phyloP scores from a whole-genome alignment of 2,113 vertebrate genomes.

The Sphaerodactylus townsendi region DNA sequence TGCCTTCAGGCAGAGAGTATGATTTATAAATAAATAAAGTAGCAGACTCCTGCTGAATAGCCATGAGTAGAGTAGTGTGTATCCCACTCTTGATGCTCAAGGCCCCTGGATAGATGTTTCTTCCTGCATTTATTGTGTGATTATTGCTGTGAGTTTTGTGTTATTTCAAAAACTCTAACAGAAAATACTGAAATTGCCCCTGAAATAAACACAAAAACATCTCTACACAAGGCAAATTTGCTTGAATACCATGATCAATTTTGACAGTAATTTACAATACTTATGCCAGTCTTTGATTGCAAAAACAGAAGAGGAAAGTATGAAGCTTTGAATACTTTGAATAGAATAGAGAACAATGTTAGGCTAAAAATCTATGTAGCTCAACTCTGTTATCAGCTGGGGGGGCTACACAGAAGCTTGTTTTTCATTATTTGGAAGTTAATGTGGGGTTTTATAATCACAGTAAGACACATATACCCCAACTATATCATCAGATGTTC shows the following conservation, averaged over 20 bases:
- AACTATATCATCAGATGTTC: too few relatives aligned
- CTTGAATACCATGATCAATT: not conserved
- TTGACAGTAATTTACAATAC: not conserved
- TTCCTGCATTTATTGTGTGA: not conserved
- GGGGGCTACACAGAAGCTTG: too few relatives aligned
- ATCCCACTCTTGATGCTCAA: not conserved
- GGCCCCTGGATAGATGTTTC: not conserved
- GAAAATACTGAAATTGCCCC: not conserved
- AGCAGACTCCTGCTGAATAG: not conserved
- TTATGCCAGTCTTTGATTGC: not conserved
- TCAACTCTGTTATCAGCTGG: not conserved
- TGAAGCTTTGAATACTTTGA: not conserved
- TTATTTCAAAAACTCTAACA: not conserved
- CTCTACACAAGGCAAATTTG: not conserved
- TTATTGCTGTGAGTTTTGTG: not conserved
- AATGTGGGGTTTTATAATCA: too few relatives aligned
- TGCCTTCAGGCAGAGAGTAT: not conserved
- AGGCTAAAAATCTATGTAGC: not conserved
- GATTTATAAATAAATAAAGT: slow-evolving; percentile 3
- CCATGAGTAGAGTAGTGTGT: not conserved
- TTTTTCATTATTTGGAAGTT: not conserved
- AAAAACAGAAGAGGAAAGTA: not conserved
- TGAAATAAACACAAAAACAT: not conserved
- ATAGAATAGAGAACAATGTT: not conserved
- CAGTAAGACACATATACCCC: too few relatives aligned